These are phyloP conservation scores for Aplocera efformata DNA, from an alignment of 2,888 invertebrate species.

Conservation along the genomic window DNA sequence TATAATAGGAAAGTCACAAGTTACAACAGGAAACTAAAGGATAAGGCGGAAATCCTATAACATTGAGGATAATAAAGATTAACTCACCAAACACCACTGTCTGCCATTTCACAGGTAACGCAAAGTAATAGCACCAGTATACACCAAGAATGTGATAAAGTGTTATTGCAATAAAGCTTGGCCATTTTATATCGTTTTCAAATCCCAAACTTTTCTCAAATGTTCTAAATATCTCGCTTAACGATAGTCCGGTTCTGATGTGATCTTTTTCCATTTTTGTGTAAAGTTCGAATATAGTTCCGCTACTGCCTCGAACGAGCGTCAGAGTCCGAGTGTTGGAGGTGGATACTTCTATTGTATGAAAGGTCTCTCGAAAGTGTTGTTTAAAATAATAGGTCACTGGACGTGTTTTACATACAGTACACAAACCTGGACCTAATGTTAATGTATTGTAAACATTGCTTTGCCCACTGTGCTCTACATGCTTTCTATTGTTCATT, in stretches of 20 bases:
- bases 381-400: slow-evolving; percentile 18
- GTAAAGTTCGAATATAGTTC: too few relatives aligned
- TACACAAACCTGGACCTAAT: slow-evolving; percentile 15
- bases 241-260: slow-evolving; percentile 32
- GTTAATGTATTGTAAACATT: slow-evolving; percentile 16
- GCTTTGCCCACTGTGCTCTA: slow-evolving; percentile 4
- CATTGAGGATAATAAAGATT: slow-evolving; percentile 12
- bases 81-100: slow-evolving; percentile 63
- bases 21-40: background rate
- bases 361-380: slow-evolving; percentile 15
- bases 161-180: slow-evolving; percentile 52
- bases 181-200: slow-evolving; percentile 72
- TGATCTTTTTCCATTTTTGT: slow-evolving; percentile 37
- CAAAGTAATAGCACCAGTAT: slow-evolving; percentile 64
- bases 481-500: slow-evolving; percentile 35
- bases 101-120: slow-evolving; percentile 68
- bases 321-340: slow-evolving; percentile 20
- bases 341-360: slow-evolving; percentile 16
- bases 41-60: slow-evolving; percentile 3
- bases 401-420: slow-evolving; percentile 19
- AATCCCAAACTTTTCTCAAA: slow-evolving; percentile 64
- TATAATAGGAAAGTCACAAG: slow-evolving; percentile 43
- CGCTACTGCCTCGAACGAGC: slow-evolving; percentile 14
- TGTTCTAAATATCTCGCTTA: slow-evolving; percentile 51
- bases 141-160: slow-evolving; percentile 61